Base-by-base conservation (phyloP, 2,113 vertebrate genomes). In the Nannospalax galili region DNA sequence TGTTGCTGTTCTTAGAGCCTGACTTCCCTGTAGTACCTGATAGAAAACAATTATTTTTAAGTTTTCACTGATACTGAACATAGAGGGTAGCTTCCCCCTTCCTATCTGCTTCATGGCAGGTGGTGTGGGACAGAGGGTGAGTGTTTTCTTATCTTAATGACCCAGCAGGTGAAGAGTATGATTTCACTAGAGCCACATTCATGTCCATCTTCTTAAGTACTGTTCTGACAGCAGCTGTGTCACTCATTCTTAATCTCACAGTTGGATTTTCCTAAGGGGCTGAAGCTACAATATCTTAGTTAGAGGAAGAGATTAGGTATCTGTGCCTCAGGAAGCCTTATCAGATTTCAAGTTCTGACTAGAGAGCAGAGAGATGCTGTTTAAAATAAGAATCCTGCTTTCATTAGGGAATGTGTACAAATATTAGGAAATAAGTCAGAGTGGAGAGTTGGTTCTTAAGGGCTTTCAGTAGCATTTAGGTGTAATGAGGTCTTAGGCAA, bases 371-470 rank as follows among this genome's bases (percentile, higher is more conserved):
- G 45, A 56, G 35, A 85, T 65, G 24, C 37, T 80, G 22, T 94
- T 80, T 95, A 90, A 82, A 80, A 84, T 93, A 56, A 22, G 24
- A 70, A 7, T 60, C 79, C 48, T 58, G 0, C 86, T 58, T 62
- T 56, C 42, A 6, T 88, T 60, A 62, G 42, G 42, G 81, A 92
- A 93, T 75, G 65, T 62, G 52, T 92, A 90, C 37, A 80, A 56
- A 88, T 81, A 93, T 87, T 48, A 65, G 52, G 84, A 86, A 90
- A 60, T 81, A 72, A 93, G 35, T 87, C 90, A 70, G 56, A 92
- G 77, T 88, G 42, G 80, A 58, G 56, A 81, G 45, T 75, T 16
- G 56, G 56, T 17, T 67, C 45, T 74, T 67, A n/a, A 69, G 58
- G 70, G 82, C 35, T 90, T 91, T 92, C 8, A 60, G 73, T 77